A percentile compares a stretch with the other conserved stretches of the same genome.
Evolutionary conservation across 2,888 invertebrate genomes (phyloP).

Genomic region (Drosophila differens): DNA sequence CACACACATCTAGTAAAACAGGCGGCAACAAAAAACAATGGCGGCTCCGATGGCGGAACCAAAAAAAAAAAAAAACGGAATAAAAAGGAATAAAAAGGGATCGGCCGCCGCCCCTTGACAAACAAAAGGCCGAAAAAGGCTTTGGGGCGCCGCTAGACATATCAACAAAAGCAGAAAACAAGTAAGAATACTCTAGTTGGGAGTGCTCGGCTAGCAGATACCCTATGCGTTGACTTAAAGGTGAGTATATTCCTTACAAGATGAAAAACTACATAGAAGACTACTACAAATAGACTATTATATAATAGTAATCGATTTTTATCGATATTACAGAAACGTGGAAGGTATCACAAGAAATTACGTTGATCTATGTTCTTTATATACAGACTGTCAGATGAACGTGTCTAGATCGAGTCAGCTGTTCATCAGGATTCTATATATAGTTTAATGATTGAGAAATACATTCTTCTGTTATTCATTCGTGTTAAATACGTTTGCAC

Average conservation of each 20-base stretch:
- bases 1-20: slow-evolving; percentile 37
- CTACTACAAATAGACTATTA: background rate
- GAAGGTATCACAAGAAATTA: background rate
- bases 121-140: slow-evolving; percentile 42
- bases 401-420: background rate
- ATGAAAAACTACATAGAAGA: background rate
- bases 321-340: background rate
- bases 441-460: background rate
- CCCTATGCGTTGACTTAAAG: background rate
- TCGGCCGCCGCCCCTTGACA: slow-evolving; percentile 21
- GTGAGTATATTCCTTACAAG: background rate
- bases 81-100: slow-evolving; percentile 41
- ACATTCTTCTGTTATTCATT: no score
- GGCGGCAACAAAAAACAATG: slow-evolving; percentile 44
- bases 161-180: slow-evolving; percentile 43
- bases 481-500: background rate
- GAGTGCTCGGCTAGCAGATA: background rate
- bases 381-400: background rate
- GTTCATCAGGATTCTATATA: background rate
- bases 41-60: slow-evolving; percentile 28
- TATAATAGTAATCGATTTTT: background rate
- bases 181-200: background rate
- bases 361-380: background rate
- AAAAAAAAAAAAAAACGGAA: slow-evolving; percentile 55
- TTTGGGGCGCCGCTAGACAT: slow-evolving; percentile 55